Evolutionary conservation across 2,888 invertebrate genomes (phyloP), one percentile per base, ranked within the genome.

Genomic region (Frankliniella fusca): DNA sequence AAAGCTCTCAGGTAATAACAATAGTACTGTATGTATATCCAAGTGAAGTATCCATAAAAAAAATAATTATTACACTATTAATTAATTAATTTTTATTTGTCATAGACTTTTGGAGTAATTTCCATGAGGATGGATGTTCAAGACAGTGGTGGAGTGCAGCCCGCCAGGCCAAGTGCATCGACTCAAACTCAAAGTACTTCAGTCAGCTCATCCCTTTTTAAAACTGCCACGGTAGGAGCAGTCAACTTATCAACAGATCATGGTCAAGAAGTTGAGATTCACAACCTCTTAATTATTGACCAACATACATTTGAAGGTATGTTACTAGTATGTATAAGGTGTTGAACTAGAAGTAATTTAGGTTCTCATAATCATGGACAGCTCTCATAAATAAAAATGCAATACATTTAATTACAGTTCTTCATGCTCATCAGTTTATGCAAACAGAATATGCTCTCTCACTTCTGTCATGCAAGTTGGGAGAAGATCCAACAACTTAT

Each of bases 381-480:
- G 82, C 65, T 82, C 82, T 61, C 49, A 38, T 3, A 81, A 23
- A 80, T 81, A 85, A 38, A 38, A 38, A 38, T 38, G 38, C 38
- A 38, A 38, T 38, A 3, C 2, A 2, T 38, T 3, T 38, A 38
- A 38, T 38, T 85, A 0, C 87, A 93, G 97, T 98, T 27, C 89
- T 98, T 76, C 98, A 98, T 89, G 94, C 97, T 0, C 97, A 98
- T 89, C 97, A 97, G 86, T 92, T 99, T 86, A 93, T 94, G 92
- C 92, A 94, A 15, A 94, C 93, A 84, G 99, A 99, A 89, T 96
- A 94, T 87, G 97, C 96, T 18, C 91, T 97, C 88, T 95, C 97
- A 49, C 90, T 99, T 82, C 94, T 97, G 86, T 97, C 97, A 2
- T 95, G 96, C 83, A 93, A 93, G 87, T 90, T 98, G 81, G 97